Evolutionary conservation across 92 coral and sea anemone species (phyloP).

Genomic region (Muricea muricata): DNA sequence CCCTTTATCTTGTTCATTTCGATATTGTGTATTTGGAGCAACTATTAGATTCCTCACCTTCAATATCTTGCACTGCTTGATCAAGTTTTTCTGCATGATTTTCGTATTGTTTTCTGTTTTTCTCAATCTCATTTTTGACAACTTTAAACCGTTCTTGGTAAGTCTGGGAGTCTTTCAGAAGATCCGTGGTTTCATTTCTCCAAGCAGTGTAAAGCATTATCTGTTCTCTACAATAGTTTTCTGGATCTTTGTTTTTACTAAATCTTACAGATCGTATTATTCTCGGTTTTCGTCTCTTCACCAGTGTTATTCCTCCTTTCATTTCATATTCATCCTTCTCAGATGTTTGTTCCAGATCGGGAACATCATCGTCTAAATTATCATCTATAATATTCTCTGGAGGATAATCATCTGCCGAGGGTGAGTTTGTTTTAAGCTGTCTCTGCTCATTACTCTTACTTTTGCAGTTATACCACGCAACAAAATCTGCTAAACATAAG

Average conservation of each 20-base stretch:
- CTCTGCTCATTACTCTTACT: background rate
- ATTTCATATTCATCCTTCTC: slow-evolving; percentile 25
- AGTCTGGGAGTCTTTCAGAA: slow-evolving; percentile 41
- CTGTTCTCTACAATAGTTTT: slow-evolving; percentile 58
- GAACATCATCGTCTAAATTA: slow-evolving; percentile 5
- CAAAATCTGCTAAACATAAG: slow-evolving; percentile 23
- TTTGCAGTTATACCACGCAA: slow-evolving; percentile 25
- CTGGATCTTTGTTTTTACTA: slow-evolving; percentile 59
- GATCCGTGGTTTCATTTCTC: slow-evolving; percentile 62
- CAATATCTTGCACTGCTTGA: background rate
- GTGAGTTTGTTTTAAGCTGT: background rate
- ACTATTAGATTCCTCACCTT: background rate
- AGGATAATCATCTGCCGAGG: background rate
- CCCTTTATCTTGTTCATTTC: slow-evolving; percentile 63
- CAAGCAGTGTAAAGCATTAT: slow-evolving; percentile 60
- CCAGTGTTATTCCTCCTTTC: slow-evolving; percentile 3
- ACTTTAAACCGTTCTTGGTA: slow-evolving; percentile 67
- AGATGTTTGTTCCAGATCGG: background rate
- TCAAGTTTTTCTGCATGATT: background rate
- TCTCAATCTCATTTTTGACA: slow-evolving; percentile 26
- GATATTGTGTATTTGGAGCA: slow-evolving; percentile 54
- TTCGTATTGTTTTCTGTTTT: slow-evolving; percentile 33
- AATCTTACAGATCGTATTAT: background rate
- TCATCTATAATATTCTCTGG: background rate
- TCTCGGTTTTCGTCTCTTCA: background rate